Evolutionary conservation across 1,140 invertebrate genomes (phyloP).

Genomic region (Drosophila aff.): DNA sequence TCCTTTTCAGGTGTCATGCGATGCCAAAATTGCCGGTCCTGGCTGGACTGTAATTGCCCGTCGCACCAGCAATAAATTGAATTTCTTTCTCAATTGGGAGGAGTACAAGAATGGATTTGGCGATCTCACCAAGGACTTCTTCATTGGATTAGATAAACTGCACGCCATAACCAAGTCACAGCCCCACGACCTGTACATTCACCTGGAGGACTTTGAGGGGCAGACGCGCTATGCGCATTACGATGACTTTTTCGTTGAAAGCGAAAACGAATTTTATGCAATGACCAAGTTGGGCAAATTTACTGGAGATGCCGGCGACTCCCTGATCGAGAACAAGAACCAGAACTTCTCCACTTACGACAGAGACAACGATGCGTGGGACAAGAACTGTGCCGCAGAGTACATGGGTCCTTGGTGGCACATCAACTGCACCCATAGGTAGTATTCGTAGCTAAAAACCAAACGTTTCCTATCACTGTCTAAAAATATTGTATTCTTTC

Average conservation of each 20-base stretch:
- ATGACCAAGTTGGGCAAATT: slow-evolving; percentile 7
- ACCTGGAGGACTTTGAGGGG: slow-evolving; percentile 9
- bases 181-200: slow-evolving; percentile 9
- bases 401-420: slow-evolving; percentile 15
- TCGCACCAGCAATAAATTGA: slow-evolving; percentile 12
- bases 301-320: slow-evolving; percentile 12
- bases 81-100: slow-evolving; percentile 13
- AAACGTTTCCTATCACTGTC: no score
- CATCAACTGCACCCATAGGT: slow-evolving; percentile 3
- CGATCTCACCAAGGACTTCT: slow-evolving; percentile 9
- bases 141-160: slow-evolving; percentile 14
- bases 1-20: slow-evolving; percentile 12
- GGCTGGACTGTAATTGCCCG: slow-evolving; percentile 9
- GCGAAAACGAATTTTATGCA: slow-evolving; percentile 9
- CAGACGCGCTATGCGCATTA: slow-evolving; percentile 11
- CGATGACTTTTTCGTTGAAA: slow-evolving; percentile 12
- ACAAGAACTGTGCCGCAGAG: slow-evolving; percentile 7
- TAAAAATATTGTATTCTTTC: no score
- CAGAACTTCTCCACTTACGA: slow-evolving; percentile 14
- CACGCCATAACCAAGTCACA: slow-evolving; percentile 14
- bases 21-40: slow-evolving; percentile 8
- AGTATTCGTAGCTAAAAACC: neutral
- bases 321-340: slow-evolving; percentile 3
- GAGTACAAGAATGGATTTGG: slow-evolving; percentile 11
- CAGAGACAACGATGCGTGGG: slow-evolving; percentile 6